Conservation (phyloP, 2,113 vertebrate species). For the Hoplias malabaricus region DNA sequence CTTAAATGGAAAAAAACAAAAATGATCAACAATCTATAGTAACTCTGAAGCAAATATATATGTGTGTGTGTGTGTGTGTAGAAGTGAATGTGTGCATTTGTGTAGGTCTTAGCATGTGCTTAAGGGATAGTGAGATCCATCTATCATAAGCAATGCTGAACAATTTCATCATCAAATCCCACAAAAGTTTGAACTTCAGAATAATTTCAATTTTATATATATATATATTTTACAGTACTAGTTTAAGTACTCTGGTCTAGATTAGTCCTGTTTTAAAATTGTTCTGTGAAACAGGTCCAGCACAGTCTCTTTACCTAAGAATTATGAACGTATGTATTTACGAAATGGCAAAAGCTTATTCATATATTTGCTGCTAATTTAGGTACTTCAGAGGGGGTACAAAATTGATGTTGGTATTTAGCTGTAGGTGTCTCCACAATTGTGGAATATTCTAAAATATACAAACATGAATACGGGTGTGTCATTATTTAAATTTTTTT, state of each 20-base stretch:
- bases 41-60: slow-evolving; percentile 5
- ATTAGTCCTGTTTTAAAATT: slow-evolving; percentile 63
- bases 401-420: slow-evolving; percentile 25
- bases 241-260: slow-evolving; percentile 61
- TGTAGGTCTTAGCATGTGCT: slow-evolving; percentile 41
- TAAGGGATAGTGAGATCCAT: slow-evolving; percentile 26
- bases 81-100: slow-evolving; percentile 37
- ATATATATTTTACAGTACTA: slow-evolving; percentile 58
- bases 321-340: slow-evolving; percentile 50
- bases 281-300: slow-evolving; percentile 61
- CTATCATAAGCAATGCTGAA: slow-evolving; percentile 44
- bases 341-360: slow-evolving; percentile 49
- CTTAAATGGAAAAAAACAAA: slow-evolving; percentile 10
- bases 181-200: slow-evolving; percentile 70
- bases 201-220: slow-evolving; percentile 56
- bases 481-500: slow-evolving; percentile 45
- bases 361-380: slow-evolving; percentile 34
- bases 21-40: slow-evolving; percentile 3
- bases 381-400: slow-evolving; percentile 28
- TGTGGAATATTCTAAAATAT: slow-evolving; percentile 43
- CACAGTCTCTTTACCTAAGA: slow-evolving; percentile 55
- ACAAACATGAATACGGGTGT: slow-evolving; percentile 64
- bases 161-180: slow-evolving; percentile 39
- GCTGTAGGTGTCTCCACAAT: slow-evolving; percentile 39
- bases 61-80: slow-evolving; percentile 2